phyloP scores from a whole-genome alignment of 2,113 vertebrate genomes.

The Tichodroma muraria region DNA sequence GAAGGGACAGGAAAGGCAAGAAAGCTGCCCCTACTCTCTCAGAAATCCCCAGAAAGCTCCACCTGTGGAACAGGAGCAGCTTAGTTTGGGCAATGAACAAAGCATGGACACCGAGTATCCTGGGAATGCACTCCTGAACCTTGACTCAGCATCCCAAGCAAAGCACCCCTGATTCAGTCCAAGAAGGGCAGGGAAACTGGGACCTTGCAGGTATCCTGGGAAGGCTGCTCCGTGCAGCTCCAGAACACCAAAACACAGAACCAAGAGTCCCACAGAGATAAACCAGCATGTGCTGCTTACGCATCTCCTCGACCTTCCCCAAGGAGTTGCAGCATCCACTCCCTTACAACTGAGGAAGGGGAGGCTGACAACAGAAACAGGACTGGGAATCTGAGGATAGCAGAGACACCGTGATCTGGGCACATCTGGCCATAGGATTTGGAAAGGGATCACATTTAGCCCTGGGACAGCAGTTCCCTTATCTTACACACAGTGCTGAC shows the following conservation, averaged over 20 bases:
- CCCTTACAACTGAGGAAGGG: not conserved
- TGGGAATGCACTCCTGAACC: not conserved
- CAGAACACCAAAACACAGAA: not conserved
- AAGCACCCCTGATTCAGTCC: not conserved
- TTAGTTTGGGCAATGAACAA: not conserved
- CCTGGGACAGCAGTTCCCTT: not conserved
- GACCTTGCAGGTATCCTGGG: not conserved
- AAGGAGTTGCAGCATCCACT: not conserved
- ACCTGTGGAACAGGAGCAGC: not conserved
- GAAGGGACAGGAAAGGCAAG: not conserved
- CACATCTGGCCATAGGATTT: accelerated
- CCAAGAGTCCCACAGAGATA: not conserved
- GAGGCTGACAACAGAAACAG: not conserved
- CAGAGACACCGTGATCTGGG: not conserved
- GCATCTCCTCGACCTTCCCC: not conserved
- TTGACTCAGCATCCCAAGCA: not conserved
- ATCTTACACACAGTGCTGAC: not conserved
- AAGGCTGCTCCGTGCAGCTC: not conserved
- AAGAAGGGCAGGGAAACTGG: not conserved
- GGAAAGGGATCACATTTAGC: not conserved
- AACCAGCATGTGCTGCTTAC: not conserved
- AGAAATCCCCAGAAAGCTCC: not conserved
- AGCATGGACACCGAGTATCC: not conserved
- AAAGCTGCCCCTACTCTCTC: not conserved
- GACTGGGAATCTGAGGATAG: not conserved